These are phyloP conservation scores for Argyresthia goedartella DNA, from an alignment of 2,888 invertebrate species.

Conservation along the genomic window DNA sequence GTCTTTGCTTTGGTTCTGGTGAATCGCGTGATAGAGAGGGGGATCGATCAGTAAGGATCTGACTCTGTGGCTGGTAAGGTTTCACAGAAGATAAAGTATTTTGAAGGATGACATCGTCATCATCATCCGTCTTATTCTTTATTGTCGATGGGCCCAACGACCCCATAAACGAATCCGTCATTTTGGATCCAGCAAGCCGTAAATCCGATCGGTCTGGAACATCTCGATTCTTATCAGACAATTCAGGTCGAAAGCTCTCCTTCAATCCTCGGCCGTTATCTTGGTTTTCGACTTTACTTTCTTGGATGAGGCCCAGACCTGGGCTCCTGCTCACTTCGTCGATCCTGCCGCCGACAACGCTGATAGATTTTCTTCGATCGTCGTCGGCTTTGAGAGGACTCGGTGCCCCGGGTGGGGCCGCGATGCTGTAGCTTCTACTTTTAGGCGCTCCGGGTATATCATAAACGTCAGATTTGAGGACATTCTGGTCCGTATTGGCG, in stretches of 20 bases:
- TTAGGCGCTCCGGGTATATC: slow-evolving; percentile 56
- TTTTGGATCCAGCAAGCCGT: slow-evolving; percentile 48
- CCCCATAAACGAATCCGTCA: slow-evolving; percentile 63
- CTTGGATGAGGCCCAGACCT: slow-evolving; percentile 58
- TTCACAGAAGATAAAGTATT: slow-evolving; percentile 22
- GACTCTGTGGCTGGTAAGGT: no score
- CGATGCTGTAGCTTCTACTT: slow-evolving; percentile 66
- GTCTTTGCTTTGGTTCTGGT: slow-evolving; percentile 47
- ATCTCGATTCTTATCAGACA: slow-evolving; percentile 37
- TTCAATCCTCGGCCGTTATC: slow-evolving; percentile 54
- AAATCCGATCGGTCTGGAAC: slow-evolving; percentile 53
- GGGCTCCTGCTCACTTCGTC: slow-evolving; percentile 53
- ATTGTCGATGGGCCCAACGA: slow-evolving; percentile 38
- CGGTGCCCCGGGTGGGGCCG: slow-evolving; percentile 59
- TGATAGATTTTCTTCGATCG: slow-evolving; percentile 62
- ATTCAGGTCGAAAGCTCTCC: slow-evolving; percentile 51
- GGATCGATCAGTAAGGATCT: slow-evolving; percentile 44
- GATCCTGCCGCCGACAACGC: slow-evolving; percentile 51
- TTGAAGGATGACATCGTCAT: slow-evolving; percentile 56
- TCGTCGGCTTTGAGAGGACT: slow-evolving; percentile 57
- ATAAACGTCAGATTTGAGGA: slow-evolving; percentile 41
- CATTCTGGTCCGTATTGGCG: slow-evolving; percentile 38
- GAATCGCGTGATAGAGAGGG: slow-evolving; percentile 62
- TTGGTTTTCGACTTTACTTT: slow-evolving; percentile 51
- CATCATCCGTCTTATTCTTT: slow-evolving; percentile 51